Evolutionary conservation across 2,113 vertebrate species (phyloP).

Genomic region (Nyctereutes procyonoides): DNA sequence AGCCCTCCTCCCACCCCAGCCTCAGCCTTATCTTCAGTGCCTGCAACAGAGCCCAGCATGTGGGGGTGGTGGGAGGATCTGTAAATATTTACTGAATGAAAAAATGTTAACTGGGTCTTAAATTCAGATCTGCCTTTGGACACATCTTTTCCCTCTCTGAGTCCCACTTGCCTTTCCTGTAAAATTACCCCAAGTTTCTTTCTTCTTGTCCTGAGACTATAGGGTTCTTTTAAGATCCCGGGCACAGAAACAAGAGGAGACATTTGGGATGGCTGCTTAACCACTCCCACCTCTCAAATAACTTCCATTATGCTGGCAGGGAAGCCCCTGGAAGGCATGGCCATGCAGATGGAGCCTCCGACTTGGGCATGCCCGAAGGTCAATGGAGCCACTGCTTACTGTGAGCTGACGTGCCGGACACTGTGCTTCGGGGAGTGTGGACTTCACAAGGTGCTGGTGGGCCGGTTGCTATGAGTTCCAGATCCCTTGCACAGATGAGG

Average conservation of each 20-base stretch:
- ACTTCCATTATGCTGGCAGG: background rate
- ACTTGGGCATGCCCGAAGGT: background rate
- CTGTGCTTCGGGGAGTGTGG: rapidly evolving
- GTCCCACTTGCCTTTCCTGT: background rate
- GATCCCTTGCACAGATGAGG: background rate
- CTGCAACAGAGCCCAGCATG: background rate
- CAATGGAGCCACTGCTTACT: rapidly evolving
- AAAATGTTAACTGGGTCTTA: background rate
- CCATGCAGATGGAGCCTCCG: rapidly evolving
- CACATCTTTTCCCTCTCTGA: background rate
- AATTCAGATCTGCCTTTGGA: background rate
- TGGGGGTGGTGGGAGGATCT: background rate
- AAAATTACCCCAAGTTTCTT: background rate
- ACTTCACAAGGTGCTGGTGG: background rate
- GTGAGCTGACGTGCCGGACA: rapidly evolving
- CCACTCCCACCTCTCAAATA: background rate
- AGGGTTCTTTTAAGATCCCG: background rate
- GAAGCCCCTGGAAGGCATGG: rapidly evolving
- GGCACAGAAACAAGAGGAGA: background rate
- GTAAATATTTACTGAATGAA: background rate
- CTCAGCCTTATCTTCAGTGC: background rate
- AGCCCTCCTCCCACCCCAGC: background rate
- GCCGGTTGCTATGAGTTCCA: background rate
- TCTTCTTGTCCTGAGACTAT: background rate
- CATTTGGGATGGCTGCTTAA: background rate